Conservation (phyloP, 1,140 invertebrate species). For the Magallana angulata region DNA sequence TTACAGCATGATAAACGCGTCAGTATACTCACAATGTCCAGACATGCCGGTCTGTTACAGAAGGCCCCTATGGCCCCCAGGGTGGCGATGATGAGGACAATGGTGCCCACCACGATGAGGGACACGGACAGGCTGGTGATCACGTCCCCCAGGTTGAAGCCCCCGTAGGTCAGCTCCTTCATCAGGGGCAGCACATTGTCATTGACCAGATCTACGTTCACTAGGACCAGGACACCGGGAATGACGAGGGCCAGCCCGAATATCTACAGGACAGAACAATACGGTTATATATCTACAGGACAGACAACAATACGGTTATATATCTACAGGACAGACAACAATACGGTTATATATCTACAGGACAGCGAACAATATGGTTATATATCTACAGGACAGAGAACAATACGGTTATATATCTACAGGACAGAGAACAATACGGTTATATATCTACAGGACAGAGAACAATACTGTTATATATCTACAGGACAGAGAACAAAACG, state of each 20-base stretch:
- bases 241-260: constrained; percentile 51
- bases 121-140: constrained; percentile 51
- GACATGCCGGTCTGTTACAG: constrained; percentile 40
- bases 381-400: too few species aligned
- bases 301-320: too few species aligned
- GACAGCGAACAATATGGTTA: too few species aligned
- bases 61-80: constrained; percentile 51
- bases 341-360: too few species aligned
- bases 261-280: constrained; percentile 27
- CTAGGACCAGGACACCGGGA: constrained; percentile 43
- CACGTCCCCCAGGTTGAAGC: constrained; percentile 48
- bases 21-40: constrained; percentile 49
- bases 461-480: too few species aligned
- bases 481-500: too few species aligned
- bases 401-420: too few species aligned
- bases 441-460: too few species aligned
- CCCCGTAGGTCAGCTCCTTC: constrained; percentile 39
- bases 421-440: too few species aligned
- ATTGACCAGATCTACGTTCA: constrained; percentile 43
- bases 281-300: too few species aligned
- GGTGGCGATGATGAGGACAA: constrained; percentile 42
- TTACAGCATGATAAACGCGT: too few species aligned
- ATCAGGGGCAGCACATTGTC: constrained; percentile 50
- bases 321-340: too few species aligned
- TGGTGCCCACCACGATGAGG: constrained; percentile 46